Evolutionary conservation across 2,888 invertebrate species (phyloP).

Genomic region (Amphipoea lucens): DNA sequence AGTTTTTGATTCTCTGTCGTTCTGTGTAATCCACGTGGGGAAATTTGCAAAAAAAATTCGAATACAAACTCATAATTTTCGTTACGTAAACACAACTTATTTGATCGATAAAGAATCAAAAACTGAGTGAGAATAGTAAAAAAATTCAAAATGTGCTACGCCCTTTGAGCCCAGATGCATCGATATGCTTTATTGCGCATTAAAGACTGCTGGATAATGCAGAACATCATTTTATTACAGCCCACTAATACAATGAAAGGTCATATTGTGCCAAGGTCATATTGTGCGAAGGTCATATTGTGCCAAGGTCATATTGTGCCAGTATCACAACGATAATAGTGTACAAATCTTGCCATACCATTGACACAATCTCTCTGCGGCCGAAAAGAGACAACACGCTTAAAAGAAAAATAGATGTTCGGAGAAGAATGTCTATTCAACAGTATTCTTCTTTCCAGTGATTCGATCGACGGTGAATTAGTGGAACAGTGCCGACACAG

Average conservation of each 20-base stretch:
- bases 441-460: slow-evolving; percentile 70
- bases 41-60: no score
- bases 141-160: no score
- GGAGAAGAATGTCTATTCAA: not conserved
- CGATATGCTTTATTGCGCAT: not conserved
- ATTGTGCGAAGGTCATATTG: not conserved
- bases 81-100: no score
- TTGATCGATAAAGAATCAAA: no score
- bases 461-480: slow-evolving; percentile 87
- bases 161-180: no score
- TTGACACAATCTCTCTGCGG: not conserved
- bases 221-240: not conserved
- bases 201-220: not conserved
- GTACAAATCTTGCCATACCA: not conserved
- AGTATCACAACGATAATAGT: not conserved
- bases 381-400: not conserved
- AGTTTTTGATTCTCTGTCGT: no score
- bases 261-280: not conserved
- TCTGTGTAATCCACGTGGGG: no score
- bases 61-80: no score
- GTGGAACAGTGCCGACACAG: slow-evolving; percentile 90
- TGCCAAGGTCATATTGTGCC: not conserved
- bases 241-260: not conserved
- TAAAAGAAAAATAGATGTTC: not conserved
- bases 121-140: no score